A percentile compares a stretch with the other conserved stretches of the same genome.
Evolutionary conservation across 92 coral and sea anemone genomes (phyloP).

Genomic region (Parazoanthus darwini): DNA sequence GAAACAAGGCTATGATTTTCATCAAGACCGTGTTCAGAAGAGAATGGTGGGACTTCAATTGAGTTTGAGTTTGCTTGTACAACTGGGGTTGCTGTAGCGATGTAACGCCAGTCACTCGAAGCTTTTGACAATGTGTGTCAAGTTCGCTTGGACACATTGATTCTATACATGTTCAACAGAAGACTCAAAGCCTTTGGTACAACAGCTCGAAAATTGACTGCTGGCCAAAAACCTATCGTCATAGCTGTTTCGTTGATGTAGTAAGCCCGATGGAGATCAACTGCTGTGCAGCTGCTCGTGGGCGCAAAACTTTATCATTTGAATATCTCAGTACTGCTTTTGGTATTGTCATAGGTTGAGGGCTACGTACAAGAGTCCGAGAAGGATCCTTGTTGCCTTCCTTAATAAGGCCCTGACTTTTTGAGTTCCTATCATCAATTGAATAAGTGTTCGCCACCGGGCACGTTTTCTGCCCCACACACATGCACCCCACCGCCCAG

Average conservation of each 20-base stretch:
- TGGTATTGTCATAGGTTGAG: conserved; percentile 73
- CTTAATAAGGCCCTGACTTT: conserved; percentile 33
- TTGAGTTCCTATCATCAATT: conserved; percentile 51
- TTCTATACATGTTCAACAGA: not conserved
- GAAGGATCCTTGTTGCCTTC: conserved; percentile 38
- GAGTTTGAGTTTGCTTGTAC: not conserved
- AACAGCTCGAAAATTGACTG: too few relatives aligned
- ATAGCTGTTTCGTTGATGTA: conserved; percentile 29
- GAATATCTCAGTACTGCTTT: conserved; percentile 82
- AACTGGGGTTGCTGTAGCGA: not conserved
- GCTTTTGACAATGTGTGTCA: not conserved
- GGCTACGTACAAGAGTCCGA: conserved; percentile 28
- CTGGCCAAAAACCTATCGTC: not conserved
- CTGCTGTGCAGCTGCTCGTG: conserved; percentile 50
- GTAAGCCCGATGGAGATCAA: conserved; percentile 74
- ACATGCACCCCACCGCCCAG: conserved; percentile 70
- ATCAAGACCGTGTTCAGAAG: not conserved
- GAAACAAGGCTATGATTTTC: not conserved
- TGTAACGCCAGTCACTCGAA: not conserved
- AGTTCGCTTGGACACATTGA: not conserved
- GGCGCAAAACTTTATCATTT: conserved; percentile 50
- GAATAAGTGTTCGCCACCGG: conserved; percentile 53
- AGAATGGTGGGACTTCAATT: not conserved
- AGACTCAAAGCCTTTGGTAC: not conserved
- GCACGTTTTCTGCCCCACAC: conserved; percentile 44